phyloP scores from a whole-genome alignment of 2,797 vertebrate species.

The Silurus aristotelis region DNA sequence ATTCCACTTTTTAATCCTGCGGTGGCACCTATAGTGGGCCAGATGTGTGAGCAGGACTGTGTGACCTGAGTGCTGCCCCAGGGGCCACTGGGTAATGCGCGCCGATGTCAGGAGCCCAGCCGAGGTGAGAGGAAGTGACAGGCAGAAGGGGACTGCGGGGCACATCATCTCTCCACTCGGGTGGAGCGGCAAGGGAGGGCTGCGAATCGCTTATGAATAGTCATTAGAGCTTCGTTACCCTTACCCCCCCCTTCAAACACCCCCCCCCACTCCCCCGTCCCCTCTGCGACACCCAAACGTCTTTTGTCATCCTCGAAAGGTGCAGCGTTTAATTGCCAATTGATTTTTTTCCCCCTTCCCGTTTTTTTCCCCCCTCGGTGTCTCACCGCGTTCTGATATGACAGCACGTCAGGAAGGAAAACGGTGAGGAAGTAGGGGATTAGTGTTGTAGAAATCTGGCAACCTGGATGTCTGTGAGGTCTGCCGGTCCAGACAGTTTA shows the following conservation, averaged over 20 bases:
- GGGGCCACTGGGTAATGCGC: conserved; percentile 93
- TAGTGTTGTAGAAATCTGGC: conserved; percentile 83
- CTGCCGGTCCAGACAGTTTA: conserved; percentile 51
- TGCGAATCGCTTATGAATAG: conserved; percentile 99
- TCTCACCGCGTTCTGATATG: conserved; percentile 76
- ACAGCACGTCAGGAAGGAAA: conserved; percentile 97
- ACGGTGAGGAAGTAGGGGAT: conserved; percentile 77
- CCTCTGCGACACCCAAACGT: conserved; percentile 87
- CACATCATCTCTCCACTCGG: conserved; percentile 96
- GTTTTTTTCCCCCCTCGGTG: conserved; percentile 52
- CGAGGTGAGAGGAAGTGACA: conserved; percentile 99
- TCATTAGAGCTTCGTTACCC: conserved; percentile 99
- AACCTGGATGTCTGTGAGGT: conserved; percentile 73
- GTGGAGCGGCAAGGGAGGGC: conserved; percentile 87
- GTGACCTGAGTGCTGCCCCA: conserved; percentile 90
- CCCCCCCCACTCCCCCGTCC: conserved; percentile 79
- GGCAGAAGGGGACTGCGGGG: conserved; percentile 91
- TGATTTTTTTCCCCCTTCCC: conserved; percentile 79
- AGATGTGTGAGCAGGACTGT: conserved; percentile 83
- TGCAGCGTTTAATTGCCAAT: conserved; percentile 99
- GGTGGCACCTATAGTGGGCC: conserved; percentile 93
- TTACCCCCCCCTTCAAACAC: conserved; percentile 54
- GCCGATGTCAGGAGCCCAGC: conserved; percentile 91
- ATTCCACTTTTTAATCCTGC: conserved; percentile 84
- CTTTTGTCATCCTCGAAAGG: conserved; percentile 99